Conservation (phyloP, 92 coral and sea anemone species). For the Heteractis magnifica region DNA sequence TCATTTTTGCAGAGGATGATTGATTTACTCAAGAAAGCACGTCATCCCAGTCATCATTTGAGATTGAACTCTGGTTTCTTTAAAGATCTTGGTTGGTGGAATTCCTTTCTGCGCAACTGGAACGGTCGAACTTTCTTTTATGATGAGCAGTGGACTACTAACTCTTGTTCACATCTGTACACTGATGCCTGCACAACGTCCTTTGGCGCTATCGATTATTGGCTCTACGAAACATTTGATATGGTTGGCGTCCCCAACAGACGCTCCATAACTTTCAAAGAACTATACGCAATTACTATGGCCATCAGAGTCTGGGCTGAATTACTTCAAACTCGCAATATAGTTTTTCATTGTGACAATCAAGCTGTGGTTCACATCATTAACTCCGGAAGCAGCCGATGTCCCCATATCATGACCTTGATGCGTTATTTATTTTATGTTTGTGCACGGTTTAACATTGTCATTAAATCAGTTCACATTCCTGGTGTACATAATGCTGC, state of each 20-base stretch:
- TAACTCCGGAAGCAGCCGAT: constrained; percentile 30
- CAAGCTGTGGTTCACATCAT: constrained; percentile 40
- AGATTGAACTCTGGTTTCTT: constrained; percentile 6
- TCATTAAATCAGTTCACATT: constrained; percentile 14
- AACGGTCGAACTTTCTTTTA: constrained; percentile 37
- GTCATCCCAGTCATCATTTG: constrained; percentile 22
- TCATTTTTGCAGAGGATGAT: constrained; percentile 40
- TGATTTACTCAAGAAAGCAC: constrained; percentile 15
- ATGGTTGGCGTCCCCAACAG: constrained; percentile 10
- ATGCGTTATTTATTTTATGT: constrained; percentile 44
- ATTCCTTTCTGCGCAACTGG: constrained; percentile 20
- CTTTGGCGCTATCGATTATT: constrained; percentile 27
- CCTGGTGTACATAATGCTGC: constrained; percentile 31
- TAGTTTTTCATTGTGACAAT: constrained; percentile 55
- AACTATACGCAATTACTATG: constrained; percentile 35
- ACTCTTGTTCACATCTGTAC: constrained; percentile 22
- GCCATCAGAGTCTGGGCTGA: constrained; percentile 37
- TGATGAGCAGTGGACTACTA: constrained; percentile 30
- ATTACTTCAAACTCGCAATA: neutral
- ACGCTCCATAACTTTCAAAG: constrained; percentile 36
- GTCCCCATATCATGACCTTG: constrained; percentile 37
- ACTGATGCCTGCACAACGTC: constrained; percentile 34
- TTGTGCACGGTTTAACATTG: constrained; percentile 30
- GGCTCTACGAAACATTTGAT: constrained; percentile 20
- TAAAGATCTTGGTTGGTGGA: constrained; percentile 43